These are phyloP conservation scores for Sphaeridia pumilis DNA, from an alignment of 2,888 invertebrate species.

Conservation along the genomic window DNA sequence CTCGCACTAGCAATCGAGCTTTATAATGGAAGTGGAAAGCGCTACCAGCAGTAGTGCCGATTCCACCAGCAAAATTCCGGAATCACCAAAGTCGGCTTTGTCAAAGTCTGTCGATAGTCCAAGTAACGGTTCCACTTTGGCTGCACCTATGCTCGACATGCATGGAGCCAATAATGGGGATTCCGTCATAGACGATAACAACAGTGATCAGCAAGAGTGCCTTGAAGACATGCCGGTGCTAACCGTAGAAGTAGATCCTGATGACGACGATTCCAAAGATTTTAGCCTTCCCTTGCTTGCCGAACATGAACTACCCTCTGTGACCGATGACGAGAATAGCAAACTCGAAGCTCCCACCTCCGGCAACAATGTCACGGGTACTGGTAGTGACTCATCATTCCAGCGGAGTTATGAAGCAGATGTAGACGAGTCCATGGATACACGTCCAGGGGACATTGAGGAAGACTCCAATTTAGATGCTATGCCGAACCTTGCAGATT, in stretches of 20 bases:
- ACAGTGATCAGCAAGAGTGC: not conserved
- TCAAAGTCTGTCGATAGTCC: too few species aligned
- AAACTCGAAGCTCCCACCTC: not conserved
- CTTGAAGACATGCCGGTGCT: not conserved
- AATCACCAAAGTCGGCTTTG: not conserved
- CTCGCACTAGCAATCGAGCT: too few species aligned
- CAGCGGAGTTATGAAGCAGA: not conserved
- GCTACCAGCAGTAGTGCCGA: too few species aligned
- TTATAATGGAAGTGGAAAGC: too few species aligned
- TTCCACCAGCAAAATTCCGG: not conserved
- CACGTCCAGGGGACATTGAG: not conserved
- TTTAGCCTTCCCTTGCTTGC: not conserved
- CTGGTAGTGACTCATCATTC: not conserved
- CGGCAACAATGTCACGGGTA: not conserved
- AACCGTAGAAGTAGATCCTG: not conserved
- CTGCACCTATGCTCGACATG: not conserved
- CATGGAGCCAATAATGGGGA: not conserved
- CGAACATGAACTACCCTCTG: not conserved
- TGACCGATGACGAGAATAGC: not conserved
- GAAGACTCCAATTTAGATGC: too few species aligned
- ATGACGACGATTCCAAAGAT: not conserved
- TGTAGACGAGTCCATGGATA: not conserved
- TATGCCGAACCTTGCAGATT: too few species aligned
- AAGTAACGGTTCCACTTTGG: too few species aligned
- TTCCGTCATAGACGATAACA: not conserved